Base-by-base conservation (phyloP, 2,113 vertebrate species). In the Larimichthys crocea region DNA sequence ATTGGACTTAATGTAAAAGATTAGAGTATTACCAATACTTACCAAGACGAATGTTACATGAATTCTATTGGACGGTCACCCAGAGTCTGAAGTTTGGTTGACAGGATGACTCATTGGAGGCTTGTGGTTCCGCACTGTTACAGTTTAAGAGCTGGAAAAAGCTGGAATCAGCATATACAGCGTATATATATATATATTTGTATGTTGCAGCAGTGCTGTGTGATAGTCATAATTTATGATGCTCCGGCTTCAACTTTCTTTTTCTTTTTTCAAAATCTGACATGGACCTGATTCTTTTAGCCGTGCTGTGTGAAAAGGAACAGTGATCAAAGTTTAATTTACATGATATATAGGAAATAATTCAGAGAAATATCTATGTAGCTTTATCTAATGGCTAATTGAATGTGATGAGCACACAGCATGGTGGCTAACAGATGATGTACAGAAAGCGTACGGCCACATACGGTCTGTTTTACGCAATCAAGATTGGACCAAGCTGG, bases 141-240 rank as follows among this genome's bases (percentile, higher is more conserved):
- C 76, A 57, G 50, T 82, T 69, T 68, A 66, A 10, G 59, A 84
- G 65, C 67, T 77, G 80, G 46, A 80, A 40, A 40, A 40, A 73
- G 69, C 56, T 90, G 76, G 57, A 75, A 75, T 84, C 67, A 69
- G 68, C 63, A 16, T 82, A 77, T 86, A 86, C 69, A 84, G 72
- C 90, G 84, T 91, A 90, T 73, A 46, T 40, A 35, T 46, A 26
- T 26, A 9, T 46, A 86, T 81, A 90, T 74, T 74, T 80, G 59
- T 78, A 82, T 85, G 76, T 76, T 84, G 57, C 74, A 86, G 70
- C 68, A 77, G 73, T 80, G 86, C 80, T 90, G 88, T 83, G 74
- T 48, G 63, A 63, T 59, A 77, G 69, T 67, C 55, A 59, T 91
- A 89, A 90, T 89, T 90, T 91, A 93, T 91, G 66, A 86, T 74